Evolutionary conservation across 2,888 invertebrate genomes (phyloP).

Genomic region (Oxytorus armatus): DNA sequence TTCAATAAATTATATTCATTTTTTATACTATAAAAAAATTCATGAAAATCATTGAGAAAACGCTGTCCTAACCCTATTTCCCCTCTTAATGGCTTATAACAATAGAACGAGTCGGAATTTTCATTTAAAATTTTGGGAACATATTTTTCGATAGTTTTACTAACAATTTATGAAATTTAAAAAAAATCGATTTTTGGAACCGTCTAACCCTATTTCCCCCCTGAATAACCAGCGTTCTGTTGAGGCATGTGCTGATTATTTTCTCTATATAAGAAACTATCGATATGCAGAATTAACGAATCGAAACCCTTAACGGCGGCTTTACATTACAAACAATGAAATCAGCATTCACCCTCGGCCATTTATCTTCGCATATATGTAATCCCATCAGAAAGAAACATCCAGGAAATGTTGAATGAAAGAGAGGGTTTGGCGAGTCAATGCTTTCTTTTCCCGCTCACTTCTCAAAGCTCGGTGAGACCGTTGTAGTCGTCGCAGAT

Average conservation of each 20-base stretch:
- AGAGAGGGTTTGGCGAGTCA: conserved; percentile 9
- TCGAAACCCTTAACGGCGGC: not conserved
- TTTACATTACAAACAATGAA: not conserved
- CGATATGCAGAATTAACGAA: not conserved
- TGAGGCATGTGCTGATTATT: not conserved
- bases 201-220: too few relatives aligned
- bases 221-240: too few relatives aligned
- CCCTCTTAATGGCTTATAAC: too few relatives aligned
- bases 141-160: too few relatives aligned
- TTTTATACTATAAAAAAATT: too few relatives aligned
- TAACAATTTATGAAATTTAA: too few relatives aligned
- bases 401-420: conserved; percentile 9
- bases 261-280: not conserved
- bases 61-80: too few relatives aligned
- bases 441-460: conserved; percentile 65
- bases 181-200: too few relatives aligned
- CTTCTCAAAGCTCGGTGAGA: conserved; percentile 58
- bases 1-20: too few relatives aligned
- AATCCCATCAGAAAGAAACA: not conserved
- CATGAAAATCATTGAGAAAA: too few relatives aligned
- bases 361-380: conserved; percentile 4
- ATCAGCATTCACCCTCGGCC: conserved; percentile 3
- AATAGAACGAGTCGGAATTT: too few relatives aligned
- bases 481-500: conserved; percentile 45
- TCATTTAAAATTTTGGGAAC: too few relatives aligned